Evolutionary conservation across 2,113 vertebrate species (phyloP).

Genomic region (Poicephalus gulielmi): DNA sequence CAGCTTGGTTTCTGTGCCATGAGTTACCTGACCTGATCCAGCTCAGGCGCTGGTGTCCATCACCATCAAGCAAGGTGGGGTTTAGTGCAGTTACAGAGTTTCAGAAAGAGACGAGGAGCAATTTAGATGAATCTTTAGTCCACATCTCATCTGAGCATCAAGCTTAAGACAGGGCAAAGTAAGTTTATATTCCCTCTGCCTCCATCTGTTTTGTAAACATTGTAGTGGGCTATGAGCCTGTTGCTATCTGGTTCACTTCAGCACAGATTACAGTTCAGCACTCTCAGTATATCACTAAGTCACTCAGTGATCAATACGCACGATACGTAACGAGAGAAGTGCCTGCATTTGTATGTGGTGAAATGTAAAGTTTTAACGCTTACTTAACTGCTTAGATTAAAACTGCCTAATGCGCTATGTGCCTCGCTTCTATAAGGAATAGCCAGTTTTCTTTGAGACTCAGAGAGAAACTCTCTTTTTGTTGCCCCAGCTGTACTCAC

Average conservation of each 20-base stretch:
- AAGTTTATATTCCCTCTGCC: background rate
- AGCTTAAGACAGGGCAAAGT: background rate
- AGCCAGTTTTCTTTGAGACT: slow-evolving; percentile 44
- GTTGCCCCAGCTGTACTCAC: slow-evolving; percentile 78
- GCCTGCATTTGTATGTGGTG: background rate
- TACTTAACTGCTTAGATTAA: background rate
- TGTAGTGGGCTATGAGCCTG: background rate
- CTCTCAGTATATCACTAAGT: background rate
- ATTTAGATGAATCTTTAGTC: background rate
- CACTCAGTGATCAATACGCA: background rate
- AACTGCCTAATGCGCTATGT: background rate
- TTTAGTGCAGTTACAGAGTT: background rate
- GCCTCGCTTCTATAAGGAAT: slow-evolving; percentile 59
- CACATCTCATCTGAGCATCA: background rate
- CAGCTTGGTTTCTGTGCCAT: background rate
- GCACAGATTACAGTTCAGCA: background rate
- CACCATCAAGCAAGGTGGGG: background rate
- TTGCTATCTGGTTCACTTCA: slow-evolving; percentile 9
- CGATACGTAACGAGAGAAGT: background rate
- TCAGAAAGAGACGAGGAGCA: background rate
- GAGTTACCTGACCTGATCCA: background rate
- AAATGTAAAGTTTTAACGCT: slow-evolving; percentile 45
- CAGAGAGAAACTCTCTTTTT: slow-evolving; percentile 68
- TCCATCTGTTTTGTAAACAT: slow-evolving; percentile 37
- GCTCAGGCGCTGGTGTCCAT: background rate